Evolutionary conservation across 2,888 invertebrate species (phyloP), one percentile per base, ranked within the genome.

Genomic region (Oxyscelio sp.): DNA sequence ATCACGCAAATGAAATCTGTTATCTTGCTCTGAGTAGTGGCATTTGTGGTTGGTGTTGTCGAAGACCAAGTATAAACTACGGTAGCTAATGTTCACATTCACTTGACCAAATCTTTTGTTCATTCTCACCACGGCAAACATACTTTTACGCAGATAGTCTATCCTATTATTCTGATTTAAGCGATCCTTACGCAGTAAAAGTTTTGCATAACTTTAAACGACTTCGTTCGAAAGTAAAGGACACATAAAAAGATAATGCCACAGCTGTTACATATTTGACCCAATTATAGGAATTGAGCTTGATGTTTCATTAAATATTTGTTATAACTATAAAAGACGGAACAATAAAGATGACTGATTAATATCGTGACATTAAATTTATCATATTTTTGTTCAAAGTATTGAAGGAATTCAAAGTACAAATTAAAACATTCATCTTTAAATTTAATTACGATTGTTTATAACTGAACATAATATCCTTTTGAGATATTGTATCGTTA

Each of bases 291-390:
- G 45, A 50, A 61, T 61, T 21, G 68, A 40, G 48, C 52, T 77
- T 68, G 43, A 66, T 59, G 68, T 61, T 77, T 77, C 59, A 66
- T 77, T 66, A 77, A 77, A 78, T 78, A 61, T 68, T 68, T 59
- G 48, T 66, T 48, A 66, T 65, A 65, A 45, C 54, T 27, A 27
- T 66, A 68, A 66, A 50, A 21, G n/a, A 68, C 9, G 45, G 19
- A 4, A 24, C 50, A 50, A 58, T 71, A 58, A 59, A 71, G 71
- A 71, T 59, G 59, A 15, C 48, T 59, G 24, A 71, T 50, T 50
- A 59, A 4, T 38, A 59, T 45, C 2, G 11, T 19, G 27, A 22
- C 27, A 54, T 63, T 52, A 61, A 63, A 73, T 50, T 61, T 27
- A 70, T 56, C 45, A 70, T 56, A 45, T 43, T 27, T 45, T 24